phyloP scores from a whole-genome alignment of 2,113 vertebrate species.

The Cavia porcellus region DNA sequence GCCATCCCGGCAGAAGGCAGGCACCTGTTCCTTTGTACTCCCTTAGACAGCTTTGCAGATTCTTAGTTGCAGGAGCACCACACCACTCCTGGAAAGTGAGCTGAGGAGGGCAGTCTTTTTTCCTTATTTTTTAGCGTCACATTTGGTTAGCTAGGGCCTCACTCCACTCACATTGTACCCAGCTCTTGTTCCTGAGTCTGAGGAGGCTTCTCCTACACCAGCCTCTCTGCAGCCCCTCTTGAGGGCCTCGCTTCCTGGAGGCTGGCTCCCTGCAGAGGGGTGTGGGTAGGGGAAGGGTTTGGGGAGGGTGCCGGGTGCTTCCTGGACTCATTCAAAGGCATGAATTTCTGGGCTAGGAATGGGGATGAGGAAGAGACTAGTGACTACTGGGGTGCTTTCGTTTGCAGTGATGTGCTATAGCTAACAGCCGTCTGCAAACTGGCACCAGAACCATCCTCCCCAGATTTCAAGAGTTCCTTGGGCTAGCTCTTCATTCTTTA shows the following conservation, averaged over 20 bases:
- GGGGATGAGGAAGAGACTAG: background rate
- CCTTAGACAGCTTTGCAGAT: background rate
- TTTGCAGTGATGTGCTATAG: background rate
- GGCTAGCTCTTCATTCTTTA: background rate
- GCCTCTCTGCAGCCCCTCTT: background rate
- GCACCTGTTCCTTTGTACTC: background rate
- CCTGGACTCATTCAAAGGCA: background rate
- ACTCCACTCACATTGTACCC: background rate
- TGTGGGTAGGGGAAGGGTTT: background rate
- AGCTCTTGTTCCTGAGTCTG: background rate
- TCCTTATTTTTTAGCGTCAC: background rate
- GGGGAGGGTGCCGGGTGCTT: background rate
- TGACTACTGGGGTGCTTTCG: background rate
- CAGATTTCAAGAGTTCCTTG: background rate
- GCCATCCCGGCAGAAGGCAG: background rate
- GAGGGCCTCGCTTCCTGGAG: background rate
- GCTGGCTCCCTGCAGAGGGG: background rate
- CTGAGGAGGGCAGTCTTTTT: background rate
- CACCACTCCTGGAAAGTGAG: background rate
- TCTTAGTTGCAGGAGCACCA: background rate
- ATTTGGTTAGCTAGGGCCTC: background rate
- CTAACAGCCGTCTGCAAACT: background rate
- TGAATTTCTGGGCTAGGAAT: background rate
- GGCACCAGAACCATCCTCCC: background rate
- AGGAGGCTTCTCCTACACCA: too few species aligned